Conservation (phyloP, 30 jellyfish, hydroid and myxozoan genomes). For the Turritopsis rubra region DNA sequence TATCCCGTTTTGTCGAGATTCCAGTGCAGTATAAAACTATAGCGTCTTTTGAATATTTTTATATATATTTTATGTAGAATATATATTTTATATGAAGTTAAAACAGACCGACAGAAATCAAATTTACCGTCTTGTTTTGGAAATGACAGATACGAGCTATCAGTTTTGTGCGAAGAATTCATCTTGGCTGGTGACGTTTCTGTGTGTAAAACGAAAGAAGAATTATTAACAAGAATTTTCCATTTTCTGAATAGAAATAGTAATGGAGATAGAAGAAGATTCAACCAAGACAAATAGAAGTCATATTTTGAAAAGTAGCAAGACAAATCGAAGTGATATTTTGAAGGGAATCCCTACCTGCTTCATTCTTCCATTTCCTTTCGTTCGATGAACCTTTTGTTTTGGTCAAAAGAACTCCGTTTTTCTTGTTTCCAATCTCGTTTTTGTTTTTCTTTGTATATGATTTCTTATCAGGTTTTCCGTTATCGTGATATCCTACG, state of each 20-base stretch:
- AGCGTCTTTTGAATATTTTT: no score
- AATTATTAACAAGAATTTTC: no score
- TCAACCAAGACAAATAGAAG: no score
- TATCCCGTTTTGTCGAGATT: no score
- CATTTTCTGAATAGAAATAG: no score
- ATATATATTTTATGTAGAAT: no score
- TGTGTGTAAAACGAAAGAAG: neutral
- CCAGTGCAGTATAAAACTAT: no score
- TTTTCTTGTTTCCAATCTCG: neutral
- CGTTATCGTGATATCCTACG: neutral
- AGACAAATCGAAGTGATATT: neutral
- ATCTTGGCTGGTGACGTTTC: neutral
- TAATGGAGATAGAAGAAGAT: no score
- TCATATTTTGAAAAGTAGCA: no score
- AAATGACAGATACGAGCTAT: neutral
- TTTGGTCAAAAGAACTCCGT: neutral
- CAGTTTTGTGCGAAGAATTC: neutral
- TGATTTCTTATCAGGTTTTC: neutral
- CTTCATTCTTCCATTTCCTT: neutral
- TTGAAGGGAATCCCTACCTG: neutral
- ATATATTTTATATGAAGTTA: neutral
- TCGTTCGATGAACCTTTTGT: neutral
- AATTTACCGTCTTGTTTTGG: neutral
- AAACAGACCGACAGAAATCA: neutral
- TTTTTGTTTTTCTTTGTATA: neutral